phyloP scores from a whole-genome alignment of 2,797 vertebrate genomes.

The Danio kyathit region DNA sequence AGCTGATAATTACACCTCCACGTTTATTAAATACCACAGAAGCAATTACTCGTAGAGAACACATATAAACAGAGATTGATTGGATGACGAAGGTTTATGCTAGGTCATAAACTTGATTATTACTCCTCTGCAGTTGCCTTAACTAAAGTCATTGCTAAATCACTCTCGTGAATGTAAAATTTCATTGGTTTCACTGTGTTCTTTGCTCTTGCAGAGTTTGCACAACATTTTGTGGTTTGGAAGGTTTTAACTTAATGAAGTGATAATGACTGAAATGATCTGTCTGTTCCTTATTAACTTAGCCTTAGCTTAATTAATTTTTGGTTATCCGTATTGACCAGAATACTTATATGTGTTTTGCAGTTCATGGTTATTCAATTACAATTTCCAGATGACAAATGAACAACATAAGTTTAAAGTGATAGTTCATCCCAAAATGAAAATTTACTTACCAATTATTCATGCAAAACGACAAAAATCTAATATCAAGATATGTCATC shows the following conservation, averaged over 20 bases:
- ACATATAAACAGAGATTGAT: neutral
- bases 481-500: no score
- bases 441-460: no score
- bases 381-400: no score
- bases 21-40: conserved; percentile 41
- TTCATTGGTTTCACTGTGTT: neutral
- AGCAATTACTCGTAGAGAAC: conserved; percentile 36
- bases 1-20: conserved; percentile 20
- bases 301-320: neutral
- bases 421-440: no score
- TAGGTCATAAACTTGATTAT: conserved; percentile 22
- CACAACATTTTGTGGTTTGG: neutral
- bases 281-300: neutral
- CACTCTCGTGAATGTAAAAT: neutral
- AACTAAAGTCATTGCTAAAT: conserved; percentile 21
- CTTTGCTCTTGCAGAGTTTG: neutral
- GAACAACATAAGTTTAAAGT: no score
- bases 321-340: neutral
- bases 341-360: neutral
- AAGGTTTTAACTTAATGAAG: neutral
- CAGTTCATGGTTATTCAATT: neutral
- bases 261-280: neutral
- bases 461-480: no score
- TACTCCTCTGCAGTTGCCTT: neutral
- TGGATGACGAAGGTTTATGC: conserved; percentile 17